phyloP scores from a whole-genome alignment of 2,797 vertebrate genomes.

The Philypnodon macrostomus region DNA sequence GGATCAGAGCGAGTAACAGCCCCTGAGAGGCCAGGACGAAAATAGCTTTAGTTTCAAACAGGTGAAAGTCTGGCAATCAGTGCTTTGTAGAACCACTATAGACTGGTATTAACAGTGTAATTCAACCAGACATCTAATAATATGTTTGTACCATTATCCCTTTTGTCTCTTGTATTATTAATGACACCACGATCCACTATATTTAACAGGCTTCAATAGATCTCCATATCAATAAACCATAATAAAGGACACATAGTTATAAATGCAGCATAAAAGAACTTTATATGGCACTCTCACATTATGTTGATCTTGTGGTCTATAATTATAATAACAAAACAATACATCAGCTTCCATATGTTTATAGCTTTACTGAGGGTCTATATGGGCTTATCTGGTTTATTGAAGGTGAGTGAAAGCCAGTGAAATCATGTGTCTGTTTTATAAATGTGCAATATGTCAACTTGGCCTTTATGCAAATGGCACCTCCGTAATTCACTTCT shows the following conservation, averaged over 20 bases:
- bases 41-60: slow-evolving; percentile 56
- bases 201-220: too few species aligned
- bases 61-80: slow-evolving; percentile 39
- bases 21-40: slow-evolving; percentile 45
- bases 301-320: too few species aligned
- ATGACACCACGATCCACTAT: too few species aligned
- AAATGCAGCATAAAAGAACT: too few species aligned
- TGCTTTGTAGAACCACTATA: slow-evolving; percentile 23
- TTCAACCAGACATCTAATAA: slow-evolving; percentile 7
- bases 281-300: too few species aligned
- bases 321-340: too few species aligned
- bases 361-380: neutral
- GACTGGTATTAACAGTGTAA: slow-evolving; percentile 6
- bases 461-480: slow-evolving; percentile 49
- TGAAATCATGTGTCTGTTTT: slow-evolving; percentile 44
- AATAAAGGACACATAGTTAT: too few species aligned
- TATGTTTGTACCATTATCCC: too few species aligned
- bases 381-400: slow-evolving; percentile 4
- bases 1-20: slow-evolving; percentile 61
- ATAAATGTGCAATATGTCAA: slow-evolving; percentile 55
- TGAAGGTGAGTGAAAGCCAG: slow-evolving; percentile 38
- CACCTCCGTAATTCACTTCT: slow-evolving; percentile 48
- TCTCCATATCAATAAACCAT: too few species aligned
- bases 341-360: too few species aligned
- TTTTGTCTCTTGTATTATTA: too few species aligned